Base-by-base conservation (phyloP, 2,888 invertebrate genomes). In the Caenorhabditis sulstoni region DNA sequence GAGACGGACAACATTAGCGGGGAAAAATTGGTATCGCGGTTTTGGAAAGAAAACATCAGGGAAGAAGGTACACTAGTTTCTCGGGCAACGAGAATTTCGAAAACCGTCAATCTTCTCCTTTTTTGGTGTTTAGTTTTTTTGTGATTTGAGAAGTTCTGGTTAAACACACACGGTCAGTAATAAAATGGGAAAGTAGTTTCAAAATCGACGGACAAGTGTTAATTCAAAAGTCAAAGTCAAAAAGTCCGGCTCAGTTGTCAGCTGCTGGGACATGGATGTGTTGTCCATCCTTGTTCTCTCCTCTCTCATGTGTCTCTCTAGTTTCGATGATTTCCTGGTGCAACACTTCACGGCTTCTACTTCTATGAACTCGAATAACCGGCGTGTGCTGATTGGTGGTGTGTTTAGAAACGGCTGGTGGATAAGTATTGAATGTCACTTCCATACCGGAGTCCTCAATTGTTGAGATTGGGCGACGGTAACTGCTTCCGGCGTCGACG, bases 381-480 rank as follows among this genome's bases (percentile, higher is more conserved):
- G 79, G 79, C n/a, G 75, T 55, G 22, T 58, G 57, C 35, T 64
- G 64, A 29, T 62, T 45, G 29, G 29, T 29, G 7, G 29, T 29
- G 41, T 58, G 73, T 64, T 41, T 66, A 49, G 55, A 50, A 18
- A 59, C 52, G 37, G 66, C 57, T 57, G 80, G 80, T 52, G 80
- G 80, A 62, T 80, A 80, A 45, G 75, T 71, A 59, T 80, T 80
- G 61, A 80, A 61, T 35, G 66, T 71, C 20, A 81, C 58, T 49
- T 73, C 81, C 81, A 81, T 83, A 83, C 83, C 83, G 62, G 77
- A 75, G 59, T 83, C 83, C 12, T 85, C 85, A 37, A 75, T 66
- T 11, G 65, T 66, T 16, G 66, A 65, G 3, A 64, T 66, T 58
- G 79, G 73, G 29, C 80, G 80, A 35, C 80, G 75, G 66, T 73